These are phyloP conservation scores for Drosophila greeni DNA, from an alignment of 2,888 invertebrate species.

Conservation along the genomic window DNA sequence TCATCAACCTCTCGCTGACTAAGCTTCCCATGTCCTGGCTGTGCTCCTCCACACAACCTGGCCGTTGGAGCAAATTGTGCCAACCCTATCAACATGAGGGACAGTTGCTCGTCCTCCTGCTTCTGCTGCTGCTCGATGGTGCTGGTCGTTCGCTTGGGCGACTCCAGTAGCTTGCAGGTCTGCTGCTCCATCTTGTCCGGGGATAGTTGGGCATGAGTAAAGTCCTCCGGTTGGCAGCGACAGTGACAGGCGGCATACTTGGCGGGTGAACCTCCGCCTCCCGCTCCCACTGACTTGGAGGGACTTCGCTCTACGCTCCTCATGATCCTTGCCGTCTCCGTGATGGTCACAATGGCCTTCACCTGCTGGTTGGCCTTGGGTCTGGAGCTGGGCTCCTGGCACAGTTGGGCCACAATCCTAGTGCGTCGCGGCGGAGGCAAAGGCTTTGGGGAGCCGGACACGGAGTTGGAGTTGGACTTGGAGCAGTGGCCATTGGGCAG, in stretches of 20 bases:
- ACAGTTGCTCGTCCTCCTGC: slow-evolving; percentile 82
- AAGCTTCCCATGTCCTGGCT: background rate
- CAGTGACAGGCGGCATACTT: slow-evolving; percentile 75
- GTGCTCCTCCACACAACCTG: slow-evolving; percentile 78
- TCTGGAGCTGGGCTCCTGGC: slow-evolving; percentile 52
- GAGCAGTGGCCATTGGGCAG: slow-evolving; percentile 61
- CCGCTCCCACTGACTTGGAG: slow-evolving; percentile 8
- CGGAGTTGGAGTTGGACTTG: background rate
- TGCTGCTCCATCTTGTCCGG: slow-evolving; percentile 78
- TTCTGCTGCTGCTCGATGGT: slow-evolving; percentile 24
- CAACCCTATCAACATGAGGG: slow-evolving; percentile 84
- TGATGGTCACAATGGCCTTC: slow-evolving; percentile 65
- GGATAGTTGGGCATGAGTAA: slow-evolving; percentile 74
- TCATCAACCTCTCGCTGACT: slow-evolving; percentile 71
- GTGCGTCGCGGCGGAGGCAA: slow-evolving; percentile 56
- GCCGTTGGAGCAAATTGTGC: slow-evolving; percentile 80
- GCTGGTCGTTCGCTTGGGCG: slow-evolving; percentile 63
- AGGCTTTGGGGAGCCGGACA: slow-evolving; percentile 41
- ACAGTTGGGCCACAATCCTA: slow-evolving; percentile 56
- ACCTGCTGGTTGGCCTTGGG: slow-evolving; percentile 61
- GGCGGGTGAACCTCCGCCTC: slow-evolving; percentile 45
- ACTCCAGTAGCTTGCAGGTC: slow-evolving; percentile 77
- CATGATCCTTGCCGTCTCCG: slow-evolving; percentile 70
- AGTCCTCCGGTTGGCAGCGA: slow-evolving; percentile 77
- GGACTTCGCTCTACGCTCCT: slow-evolving; percentile 48